These are phyloP conservation scores for Brachylomia viminalis DNA, from an alignment of 2,888 invertebrate species.

Conservation along the genomic window DNA sequence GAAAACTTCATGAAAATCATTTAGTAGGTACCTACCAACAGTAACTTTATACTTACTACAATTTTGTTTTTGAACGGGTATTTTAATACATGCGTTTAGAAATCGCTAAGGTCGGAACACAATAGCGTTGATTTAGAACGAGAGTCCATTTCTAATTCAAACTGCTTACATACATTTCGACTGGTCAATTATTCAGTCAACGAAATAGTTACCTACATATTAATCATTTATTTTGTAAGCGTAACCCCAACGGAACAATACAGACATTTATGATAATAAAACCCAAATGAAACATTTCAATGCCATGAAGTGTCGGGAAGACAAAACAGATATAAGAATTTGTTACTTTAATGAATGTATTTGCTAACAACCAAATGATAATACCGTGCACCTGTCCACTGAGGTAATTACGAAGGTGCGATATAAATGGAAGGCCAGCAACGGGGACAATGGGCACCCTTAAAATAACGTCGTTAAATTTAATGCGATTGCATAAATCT, in stretches of 20 bases:
- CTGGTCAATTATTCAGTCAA: neutral
- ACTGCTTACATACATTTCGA: neutral
- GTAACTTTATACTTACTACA: neutral
- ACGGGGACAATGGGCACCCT: neutral
- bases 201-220: neutral
- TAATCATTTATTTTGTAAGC: neutral
- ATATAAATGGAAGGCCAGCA: neutral
- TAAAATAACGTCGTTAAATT: neutral
- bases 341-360: slow-evolving; percentile 7
- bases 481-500: slow-evolving; percentile 7
- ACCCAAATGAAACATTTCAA: slow-evolving; percentile 17
- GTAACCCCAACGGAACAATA: neutral
- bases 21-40: too few species aligned
- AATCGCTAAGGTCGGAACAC: neutral
- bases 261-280: neutral
- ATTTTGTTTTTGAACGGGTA: neutral
- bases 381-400: slow-evolving; percentile 7
- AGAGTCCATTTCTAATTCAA: neutral
- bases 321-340: neutral
- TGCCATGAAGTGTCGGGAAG: neutral
- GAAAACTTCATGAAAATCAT: neutral
- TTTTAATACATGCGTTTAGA: neutral
- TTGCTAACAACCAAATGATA: slow-evolving; percentile 24
- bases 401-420: slow-evolving; percentile 14
- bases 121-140: neutral